phyloP scores from a whole-genome alignment of 2,888 invertebrate species.

The Coelopa pilipes region DNA sequence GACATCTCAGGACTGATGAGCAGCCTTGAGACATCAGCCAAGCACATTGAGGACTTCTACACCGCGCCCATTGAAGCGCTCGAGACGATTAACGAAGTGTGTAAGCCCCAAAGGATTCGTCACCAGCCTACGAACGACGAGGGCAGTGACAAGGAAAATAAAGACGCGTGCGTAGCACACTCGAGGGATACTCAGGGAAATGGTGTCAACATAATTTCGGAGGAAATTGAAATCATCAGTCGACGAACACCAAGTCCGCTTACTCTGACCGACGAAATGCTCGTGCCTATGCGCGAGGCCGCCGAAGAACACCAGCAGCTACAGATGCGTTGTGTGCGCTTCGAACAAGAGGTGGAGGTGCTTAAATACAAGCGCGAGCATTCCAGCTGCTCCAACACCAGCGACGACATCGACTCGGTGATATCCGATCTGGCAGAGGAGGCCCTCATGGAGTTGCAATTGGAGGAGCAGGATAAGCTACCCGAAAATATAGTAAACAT shows the following conservation, averaged over 20 bases:
- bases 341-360: conserved; percentile 54
- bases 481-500: not conserved
- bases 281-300: conserved; percentile 50
- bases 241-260: conserved; percentile 53
- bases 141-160: not conserved
- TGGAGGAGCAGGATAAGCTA: conserved; percentile 51
- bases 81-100: conserved; percentile 37
- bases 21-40: conserved; percentile 55
- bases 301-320: conserved; percentile 10
- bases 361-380: conserved; percentile 50
- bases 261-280: conserved; percentile 52
- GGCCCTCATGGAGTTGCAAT: conserved; percentile 57
- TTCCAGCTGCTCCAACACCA: conserved; percentile 61
- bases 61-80: conserved; percentile 58
- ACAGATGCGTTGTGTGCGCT: conserved; percentile 51
- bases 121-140: not conserved
- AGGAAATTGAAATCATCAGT: not conserved
- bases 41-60: conserved; percentile 61
- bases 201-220: too few species aligned
- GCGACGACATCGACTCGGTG: conserved; percentile 62
- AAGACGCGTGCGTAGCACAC: not conserved
- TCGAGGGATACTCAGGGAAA: not conserved
- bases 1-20: conserved; percentile 47
- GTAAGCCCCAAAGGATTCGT: not conserved
- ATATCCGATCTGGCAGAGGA: conserved; percentile 63